Conservation (phyloP, 2,888 invertebrate genomes). For the Perithous albicinctus region DNA sequence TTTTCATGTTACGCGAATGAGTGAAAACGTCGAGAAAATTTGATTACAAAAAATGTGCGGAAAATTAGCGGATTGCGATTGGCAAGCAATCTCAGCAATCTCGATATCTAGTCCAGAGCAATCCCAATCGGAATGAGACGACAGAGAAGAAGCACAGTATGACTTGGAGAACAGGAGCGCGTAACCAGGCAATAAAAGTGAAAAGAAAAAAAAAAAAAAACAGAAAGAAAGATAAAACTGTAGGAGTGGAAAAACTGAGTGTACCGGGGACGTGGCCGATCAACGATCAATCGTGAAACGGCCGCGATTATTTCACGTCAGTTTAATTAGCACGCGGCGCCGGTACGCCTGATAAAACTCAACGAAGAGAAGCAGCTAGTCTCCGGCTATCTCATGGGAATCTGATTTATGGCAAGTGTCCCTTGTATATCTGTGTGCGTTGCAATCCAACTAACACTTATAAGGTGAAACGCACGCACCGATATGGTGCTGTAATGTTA, state of each 20-base stretch:
- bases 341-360: conserved; percentile 83
- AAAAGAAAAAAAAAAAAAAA: conserved; percentile 37
- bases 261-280: conserved; percentile 78
- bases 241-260: conserved; percentile 38
- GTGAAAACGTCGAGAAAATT: no score
- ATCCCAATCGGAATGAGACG: background rate
- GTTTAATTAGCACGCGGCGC: conserved; percentile 84
- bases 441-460: conserved; percentile 18
- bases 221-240: conserved; percentile 34
- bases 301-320: conserved; percentile 84
- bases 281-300: conserved; percentile 83
- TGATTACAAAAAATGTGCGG: background rate
- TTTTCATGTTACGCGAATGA: no score
- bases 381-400: conserved; percentile 83
- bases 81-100: background rate
- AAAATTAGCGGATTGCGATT: background rate
- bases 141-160: background rate
- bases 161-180: background rate
- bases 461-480: conserved; percentile 17
- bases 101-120: background rate
- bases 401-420: conserved; percentile 84
- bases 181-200: background rate
- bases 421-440: conserved; percentile 57
- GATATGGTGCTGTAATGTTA: background rate
- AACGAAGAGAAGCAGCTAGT: conserved; percentile 80